Base-by-base conservation (phyloP, 2,888 invertebrate genomes). In the Synanthedon andrenaeformis region DNA sequence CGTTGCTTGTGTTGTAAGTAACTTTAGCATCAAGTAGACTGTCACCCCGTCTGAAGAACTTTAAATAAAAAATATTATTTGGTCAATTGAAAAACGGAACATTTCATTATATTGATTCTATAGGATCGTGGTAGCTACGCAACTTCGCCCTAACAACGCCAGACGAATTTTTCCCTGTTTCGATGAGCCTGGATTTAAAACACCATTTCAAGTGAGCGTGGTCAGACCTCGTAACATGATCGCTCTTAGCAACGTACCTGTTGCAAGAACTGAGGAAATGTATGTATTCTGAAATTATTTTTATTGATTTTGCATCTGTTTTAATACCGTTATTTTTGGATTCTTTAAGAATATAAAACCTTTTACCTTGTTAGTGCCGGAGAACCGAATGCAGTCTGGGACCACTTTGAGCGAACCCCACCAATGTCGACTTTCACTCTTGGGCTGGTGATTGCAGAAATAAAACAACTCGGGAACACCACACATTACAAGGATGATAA, bases 81-180 rank as follows among this genome's bases (percentile, higher is more conserved):
- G 5, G 5, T 5, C 23, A 23, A 23, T 23, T 23, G 5, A 23
- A 23, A 23, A 23, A 23, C 23, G 23, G 5, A 8, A 35, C 0
- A 35, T 10, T 35, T 35, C 2, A 35, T 35, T 35, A 35, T 35
- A 35, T 10, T 35, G 8, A 3, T 49, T 49, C 56, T 57, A 13
- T 60, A 90, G 90, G 62, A 87, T 89, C 64, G 92, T 92, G 64
- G 89, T 91, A 14, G 93, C 91, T 0, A 92, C 93, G 0, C 90
- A 93, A 64, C 80, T 94, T 57, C 85, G 93, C 45, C 92, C 93
- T 0, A 92, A 92, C 70, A 90, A 93, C 66, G 94, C 94, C 0
- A 87, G 93, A n/a, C 88, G 89, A 17, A 85, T 94, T 61, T 95
- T 95, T 70, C 95, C 95, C 0, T 95, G 95, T 65, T 94, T 94